A percentile compares a stretch with the other conserved stretches of the same genome.
Evolutionary conservation across 2,888 invertebrate genomes (phyloP).

Genomic region (Chymomyza amoena): DNA sequence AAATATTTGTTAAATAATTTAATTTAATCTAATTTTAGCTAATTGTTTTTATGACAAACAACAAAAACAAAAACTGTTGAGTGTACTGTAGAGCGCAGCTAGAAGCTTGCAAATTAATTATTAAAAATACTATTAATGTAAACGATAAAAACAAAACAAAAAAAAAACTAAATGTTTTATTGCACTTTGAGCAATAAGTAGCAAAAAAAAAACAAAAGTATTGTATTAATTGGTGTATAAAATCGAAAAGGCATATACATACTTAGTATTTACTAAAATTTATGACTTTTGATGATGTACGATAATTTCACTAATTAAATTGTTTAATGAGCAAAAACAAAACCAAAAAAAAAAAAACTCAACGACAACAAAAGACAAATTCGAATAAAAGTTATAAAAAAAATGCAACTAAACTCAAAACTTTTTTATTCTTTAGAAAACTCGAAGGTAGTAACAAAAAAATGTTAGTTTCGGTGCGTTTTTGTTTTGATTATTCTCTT

Average conservation of each 20-base stretch:
- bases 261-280: slow-evolving; percentile 31
- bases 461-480: too few species aligned
- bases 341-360: slow-evolving; percentile 28
- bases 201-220: slow-evolving; percentile 14
- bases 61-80: slow-evolving; percentile 43
- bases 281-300: slow-evolving; percentile 47
- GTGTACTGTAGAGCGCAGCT: slow-evolving; percentile 46
- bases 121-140: slow-evolving; percentile 16
- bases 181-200: slow-evolving; percentile 40
- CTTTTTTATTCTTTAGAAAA: too few species aligned
- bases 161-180: slow-evolving; percentile 34
- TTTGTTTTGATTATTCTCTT: too few species aligned
- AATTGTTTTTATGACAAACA: slow-evolving; percentile 45
- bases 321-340: slow-evolving; percentile 54
- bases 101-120: slow-evolving; percentile 48
- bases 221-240: slow-evolving; percentile 42
- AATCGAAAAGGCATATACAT: slow-evolving; percentile 9
- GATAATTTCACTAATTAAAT: slow-evolving; percentile 59
- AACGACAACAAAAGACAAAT: slow-evolving; percentile 38
- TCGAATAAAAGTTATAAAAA: slow-evolving; percentile 18
- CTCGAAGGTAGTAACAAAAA: too few species aligned
- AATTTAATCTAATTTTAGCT: slow-evolving; percentile 21
- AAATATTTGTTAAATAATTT: slow-evolving; percentile 58
- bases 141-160: background rate
- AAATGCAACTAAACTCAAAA: background rate